These are phyloP conservation scores for Petrocephalus microphthalmus DNA, from an alignment of 2,113 vertebrate genomes.

Conservation along the genomic window DNA sequence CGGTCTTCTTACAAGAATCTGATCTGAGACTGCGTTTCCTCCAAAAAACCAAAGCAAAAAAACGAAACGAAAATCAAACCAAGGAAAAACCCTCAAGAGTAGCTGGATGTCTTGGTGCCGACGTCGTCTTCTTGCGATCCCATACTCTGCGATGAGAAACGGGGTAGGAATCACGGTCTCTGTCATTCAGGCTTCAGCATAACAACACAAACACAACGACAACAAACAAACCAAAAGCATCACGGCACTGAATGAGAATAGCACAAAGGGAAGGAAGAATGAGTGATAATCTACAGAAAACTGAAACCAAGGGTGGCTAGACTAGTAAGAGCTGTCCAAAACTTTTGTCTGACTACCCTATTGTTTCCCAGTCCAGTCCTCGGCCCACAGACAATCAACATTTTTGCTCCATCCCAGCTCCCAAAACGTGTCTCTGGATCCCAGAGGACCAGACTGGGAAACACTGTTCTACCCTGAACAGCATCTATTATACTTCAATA, in stretches of 20 bases:
- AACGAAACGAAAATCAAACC: not conserved
- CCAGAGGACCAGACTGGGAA: not conserved
- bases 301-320: not conserved
- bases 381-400: not conserved
- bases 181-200: not conserved
- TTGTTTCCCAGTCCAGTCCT: not conserved
- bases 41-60: not conserved
- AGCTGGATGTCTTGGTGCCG: slow-evolving; percentile 98
- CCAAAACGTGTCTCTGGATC: not conserved
- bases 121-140: slow-evolving; percentile 97
- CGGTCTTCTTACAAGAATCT: slow-evolving; percentile 52
- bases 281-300: not conserved
- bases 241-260: not conserved
- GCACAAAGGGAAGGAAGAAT: not conserved
- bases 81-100: slow-evolving; percentile 74
- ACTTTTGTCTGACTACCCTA: not conserved
- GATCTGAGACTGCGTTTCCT: slow-evolving; percentile 43
- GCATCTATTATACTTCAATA: not conserved
- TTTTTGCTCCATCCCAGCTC: not conserved
- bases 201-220: not conserved
- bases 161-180: slow-evolving; percentile 1
- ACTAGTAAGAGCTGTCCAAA: not conserved
- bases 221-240: not conserved
- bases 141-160: slow-evolving; percentile 77
- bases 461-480: not conserved